Percentiles rank a stretch among this genome's conserved stretches.
These are phyloP conservation scores for Mus spretus DNA, from an alignment of 2,797 vertebrate species.

Conservation along the genomic window DNA sequence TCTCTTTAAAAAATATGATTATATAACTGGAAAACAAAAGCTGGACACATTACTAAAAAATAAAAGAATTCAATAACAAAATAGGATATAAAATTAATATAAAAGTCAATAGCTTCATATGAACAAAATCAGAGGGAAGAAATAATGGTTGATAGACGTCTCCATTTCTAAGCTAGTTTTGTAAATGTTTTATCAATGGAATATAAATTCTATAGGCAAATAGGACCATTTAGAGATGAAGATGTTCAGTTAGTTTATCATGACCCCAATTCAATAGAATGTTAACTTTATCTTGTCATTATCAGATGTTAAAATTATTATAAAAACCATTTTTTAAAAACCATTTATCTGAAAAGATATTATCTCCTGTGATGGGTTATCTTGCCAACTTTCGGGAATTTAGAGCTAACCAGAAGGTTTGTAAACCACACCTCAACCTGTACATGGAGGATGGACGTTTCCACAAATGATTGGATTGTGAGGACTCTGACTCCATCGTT, in stretches of 20 bases:
- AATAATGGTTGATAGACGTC: not conserved
- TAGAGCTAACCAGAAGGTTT: not conserved
- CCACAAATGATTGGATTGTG: not conserved
- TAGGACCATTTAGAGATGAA: not conserved
- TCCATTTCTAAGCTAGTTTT: not conserved
- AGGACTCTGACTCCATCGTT: not conserved
- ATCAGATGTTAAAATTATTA: conserved; percentile 42
- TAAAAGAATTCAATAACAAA: not conserved
- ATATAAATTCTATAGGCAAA: not conserved
- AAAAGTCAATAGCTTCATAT: not conserved
- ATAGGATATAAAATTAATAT: not conserved
- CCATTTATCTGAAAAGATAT: conserved; percentile 16
- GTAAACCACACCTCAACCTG: not conserved
- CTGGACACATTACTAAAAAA: not conserved
- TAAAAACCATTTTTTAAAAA: conserved; percentile 30
- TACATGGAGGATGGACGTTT: not conserved
- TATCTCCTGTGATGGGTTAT: not conserved
- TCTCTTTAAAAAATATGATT: no score
- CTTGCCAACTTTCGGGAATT: not conserved
- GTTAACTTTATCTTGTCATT: conserved; percentile 48
- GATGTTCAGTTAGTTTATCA: conserved; percentile 14
- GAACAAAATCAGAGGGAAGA: not conserved
- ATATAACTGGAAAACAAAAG: not conserved
- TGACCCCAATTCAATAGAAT: conserved; percentile 13
- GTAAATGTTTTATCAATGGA: not conserved